Conservation (phyloP, 1,140 invertebrate genomes). For the Anadara kagoshimensis region DNA sequence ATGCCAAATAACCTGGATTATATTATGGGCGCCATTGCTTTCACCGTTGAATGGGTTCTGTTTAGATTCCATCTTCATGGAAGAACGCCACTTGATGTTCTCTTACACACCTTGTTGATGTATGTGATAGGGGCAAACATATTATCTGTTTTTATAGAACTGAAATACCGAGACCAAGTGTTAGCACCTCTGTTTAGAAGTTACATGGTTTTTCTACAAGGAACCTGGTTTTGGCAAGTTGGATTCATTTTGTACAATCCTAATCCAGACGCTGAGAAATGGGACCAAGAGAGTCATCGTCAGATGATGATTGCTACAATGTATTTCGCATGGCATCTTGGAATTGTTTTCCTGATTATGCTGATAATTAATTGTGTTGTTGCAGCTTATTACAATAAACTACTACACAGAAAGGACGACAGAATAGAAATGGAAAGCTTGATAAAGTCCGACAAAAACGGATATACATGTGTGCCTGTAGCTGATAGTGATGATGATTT, state of each 20-base stretch:
- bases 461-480: too few relatives aligned
- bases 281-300: slow-evolving; percentile 73
- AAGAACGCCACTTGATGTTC: slow-evolving; percentile 72
- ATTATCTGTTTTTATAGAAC: slow-evolving; percentile 69
- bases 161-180: slow-evolving; percentile 69
- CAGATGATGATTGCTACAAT: slow-evolving; percentile 76
- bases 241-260: slow-evolving; percentile 77
- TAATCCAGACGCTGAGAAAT: slow-evolving; percentile 57
- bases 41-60: slow-evolving; percentile 74
- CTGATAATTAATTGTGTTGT: slow-evolving; percentile 17
- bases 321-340: slow-evolving; percentile 75
- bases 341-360: slow-evolving; percentile 64
- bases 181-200: slow-evolving; percentile 67
- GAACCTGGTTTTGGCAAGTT: slow-evolving; percentile 77
- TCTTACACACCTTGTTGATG: slow-evolving; percentile 75
- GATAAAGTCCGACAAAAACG: too few relatives aligned
- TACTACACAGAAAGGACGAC: too few relatives aligned
- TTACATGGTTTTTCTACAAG: slow-evolving; percentile 74
- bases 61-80: slow-evolving; percentile 77
- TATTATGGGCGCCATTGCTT: slow-evolving; percentile 69
- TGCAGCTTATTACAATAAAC: too few relatives aligned
- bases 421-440: too few relatives aligned
- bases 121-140: slow-evolving; percentile 69
- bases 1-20: slow-evolving; percentile 74
- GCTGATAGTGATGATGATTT: too few relatives aligned